Evolutionary conservation across 2,797 vertebrate species (phyloP), one percentile per base, ranked within the genome.

Genomic region (Taeniopygia guttata): DNA sequence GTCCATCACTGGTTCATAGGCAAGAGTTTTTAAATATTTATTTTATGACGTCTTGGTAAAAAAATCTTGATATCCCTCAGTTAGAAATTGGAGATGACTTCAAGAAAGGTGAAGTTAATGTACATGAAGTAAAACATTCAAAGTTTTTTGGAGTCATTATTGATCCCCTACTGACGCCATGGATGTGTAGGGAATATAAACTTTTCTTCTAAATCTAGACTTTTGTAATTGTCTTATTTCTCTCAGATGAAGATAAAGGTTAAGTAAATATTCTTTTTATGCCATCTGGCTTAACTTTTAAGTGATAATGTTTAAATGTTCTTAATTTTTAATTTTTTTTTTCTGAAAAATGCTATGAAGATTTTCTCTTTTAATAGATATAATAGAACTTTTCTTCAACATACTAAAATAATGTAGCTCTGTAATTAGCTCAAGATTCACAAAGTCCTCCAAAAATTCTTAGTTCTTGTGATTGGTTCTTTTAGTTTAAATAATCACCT

Each of bases 131-230:
- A 74, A 83, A 86, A 11, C 10, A 25, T 51, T 66, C 13, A 55
- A 23, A 14, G 4, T 54, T 70, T 52, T 16, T 12, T 59, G 22
- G 30, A 70, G 20, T 55, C 1, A 1, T 52, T 62, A 48, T 16
- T 5, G 3, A 29, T 58, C 5, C 5, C 0, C 0, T 73, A 10
- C 19, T 74, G 15, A 18, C 42, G 38, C n/a, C 1, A 9, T 27
- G 52, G 23, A 25, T 63, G 4, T 17, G 11, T 10, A 17, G 60
- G n/a, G 42, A 58, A 64, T 17, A 67, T 80, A 52, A 56, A 11
- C 1, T n/a, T 81, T 81, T 70, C 56, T 81, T 74, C 32, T 38
- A 18, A 63, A 82, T 15, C 8, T 49, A 63, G 10, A 73, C 10
- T 7, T 77, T 69, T 36, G 16, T 34, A 49, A n/a, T 56, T 64